Evolutionary conservation across 2,888 invertebrate genomes (phyloP).

Genomic region (Pecten maximus): DNA sequence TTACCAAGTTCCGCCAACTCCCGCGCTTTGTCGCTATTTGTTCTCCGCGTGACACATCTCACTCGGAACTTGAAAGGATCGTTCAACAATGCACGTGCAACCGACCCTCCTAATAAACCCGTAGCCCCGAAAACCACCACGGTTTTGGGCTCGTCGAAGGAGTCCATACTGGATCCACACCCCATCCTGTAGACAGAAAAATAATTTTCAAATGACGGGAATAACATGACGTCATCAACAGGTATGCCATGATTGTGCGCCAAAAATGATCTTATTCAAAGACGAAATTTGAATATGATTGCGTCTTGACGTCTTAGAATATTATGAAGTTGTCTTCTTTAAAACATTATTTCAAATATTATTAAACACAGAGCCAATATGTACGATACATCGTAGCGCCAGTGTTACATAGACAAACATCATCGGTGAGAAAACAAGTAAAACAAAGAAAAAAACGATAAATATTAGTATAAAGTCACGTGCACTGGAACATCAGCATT

Average conservation of each 20-base stretch:
- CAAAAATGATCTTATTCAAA: neutral
- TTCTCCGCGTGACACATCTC: constrained; percentile 75
- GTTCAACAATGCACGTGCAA: constrained; percentile 71
- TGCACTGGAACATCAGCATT: too few relatives aligned
- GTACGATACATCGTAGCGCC: too few relatives aligned
- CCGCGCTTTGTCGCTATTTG: constrained; percentile 72
- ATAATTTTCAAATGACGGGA: neutral
- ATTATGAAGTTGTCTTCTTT: too few relatives aligned
- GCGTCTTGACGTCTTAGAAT: too few relatives aligned
- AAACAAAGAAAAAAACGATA: too few relatives aligned
- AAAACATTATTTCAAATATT: too few relatives aligned
- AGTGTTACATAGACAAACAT: too few relatives aligned
- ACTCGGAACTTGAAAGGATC: constrained; percentile 71
- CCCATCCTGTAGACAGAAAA: constrained; percentile 67
- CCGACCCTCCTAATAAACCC: constrained; percentile 77
- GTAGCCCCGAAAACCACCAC: constrained; percentile 79
- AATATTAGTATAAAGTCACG: too few relatives aligned
- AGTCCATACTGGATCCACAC: constrained; percentile 70
- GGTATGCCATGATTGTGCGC: neutral
- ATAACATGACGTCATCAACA: neutral
- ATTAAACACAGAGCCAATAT: too few relatives aligned
- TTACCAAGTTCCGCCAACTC: constrained; percentile 73
- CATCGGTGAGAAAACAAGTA: too few relatives aligned
- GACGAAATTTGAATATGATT: too few relatives aligned
- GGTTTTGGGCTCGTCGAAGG: constrained; percentile 68